Conservation (phyloP, 1,140 invertebrate species). For the Eubasilissa regina region DNA sequence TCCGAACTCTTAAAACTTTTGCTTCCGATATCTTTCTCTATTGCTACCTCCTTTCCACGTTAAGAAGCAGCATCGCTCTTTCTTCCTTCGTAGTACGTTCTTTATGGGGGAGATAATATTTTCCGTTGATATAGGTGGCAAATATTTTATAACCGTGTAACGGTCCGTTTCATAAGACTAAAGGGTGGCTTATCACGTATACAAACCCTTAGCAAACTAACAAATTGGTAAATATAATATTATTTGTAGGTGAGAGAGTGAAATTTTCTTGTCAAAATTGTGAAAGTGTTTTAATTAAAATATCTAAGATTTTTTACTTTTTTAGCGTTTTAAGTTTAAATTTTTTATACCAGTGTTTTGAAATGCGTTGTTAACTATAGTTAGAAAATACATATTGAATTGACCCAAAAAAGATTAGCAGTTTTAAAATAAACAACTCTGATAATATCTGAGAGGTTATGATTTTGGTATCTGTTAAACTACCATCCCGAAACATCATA, state of each 20-base stretch:
- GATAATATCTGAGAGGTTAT: no score
- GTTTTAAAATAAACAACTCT: no score
- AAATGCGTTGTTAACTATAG: no score
- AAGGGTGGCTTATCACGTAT: slow-evolving; percentile 42
- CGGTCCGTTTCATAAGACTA: slow-evolving; percentile 43
- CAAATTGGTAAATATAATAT: slow-evolving; percentile 39
- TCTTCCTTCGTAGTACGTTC: slow-evolving; percentile 41
- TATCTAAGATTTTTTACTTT: no score
- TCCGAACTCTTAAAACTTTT: slow-evolving; percentile 55
- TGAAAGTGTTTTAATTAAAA: no score
- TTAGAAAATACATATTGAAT: no score
- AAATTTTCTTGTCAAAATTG: neutral
- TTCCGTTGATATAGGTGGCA: slow-evolving; percentile 54
- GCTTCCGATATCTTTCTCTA: slow-evolving; percentile 54
- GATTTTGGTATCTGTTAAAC: no score
- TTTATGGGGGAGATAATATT: slow-evolving; percentile 58
- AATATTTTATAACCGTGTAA: slow-evolving; percentile 58
- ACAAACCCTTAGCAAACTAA: neutral
- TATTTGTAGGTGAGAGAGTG: neutral
- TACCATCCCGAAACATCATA: no score
- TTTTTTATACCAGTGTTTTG: no score
- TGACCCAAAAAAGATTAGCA: no score
- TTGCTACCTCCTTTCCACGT: slow-evolving; percentile 1
- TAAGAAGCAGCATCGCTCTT: neutral
- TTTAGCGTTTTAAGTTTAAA: no score